phyloP scores from a whole-genome alignment of 2,113 vertebrate species.

The Rattus rattus region DNA sequence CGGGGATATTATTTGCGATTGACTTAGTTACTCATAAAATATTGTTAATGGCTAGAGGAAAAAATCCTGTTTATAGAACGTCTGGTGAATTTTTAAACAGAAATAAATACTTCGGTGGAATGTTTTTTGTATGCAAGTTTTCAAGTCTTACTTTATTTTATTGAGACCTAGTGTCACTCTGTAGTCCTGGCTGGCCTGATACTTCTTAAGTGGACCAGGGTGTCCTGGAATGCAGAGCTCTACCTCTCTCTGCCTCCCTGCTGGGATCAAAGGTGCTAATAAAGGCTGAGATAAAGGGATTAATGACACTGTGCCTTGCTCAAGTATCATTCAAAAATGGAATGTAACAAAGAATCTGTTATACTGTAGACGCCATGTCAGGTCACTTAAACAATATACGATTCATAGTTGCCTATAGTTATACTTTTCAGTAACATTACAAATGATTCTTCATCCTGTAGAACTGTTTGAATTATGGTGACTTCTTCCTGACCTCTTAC shows the following conservation, averaged over 20 bases:
- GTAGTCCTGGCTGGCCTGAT: background rate
- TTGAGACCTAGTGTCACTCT: background rate
- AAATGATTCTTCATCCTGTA: conserved; percentile 62
- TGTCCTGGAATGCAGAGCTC: background rate
- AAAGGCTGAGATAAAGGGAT: background rate
- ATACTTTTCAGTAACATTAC: conserved; percentile 68
- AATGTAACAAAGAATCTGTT: conserved; percentile 70
- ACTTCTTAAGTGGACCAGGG: background rate
- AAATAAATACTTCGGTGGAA: conserved; percentile 71
- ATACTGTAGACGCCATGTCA: conserved; percentile 69
- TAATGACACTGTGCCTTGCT: background rate
- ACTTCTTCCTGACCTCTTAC: background rate
- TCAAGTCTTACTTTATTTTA: conserved; percentile 64
- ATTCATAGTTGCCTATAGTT: conserved; percentile 76
- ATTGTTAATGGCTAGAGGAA: conserved; percentile 70
- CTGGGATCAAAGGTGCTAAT: background rate
- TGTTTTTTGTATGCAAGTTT: conserved; percentile 67
- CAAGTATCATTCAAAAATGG: conserved; percentile 68
- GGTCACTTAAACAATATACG: conserved; percentile 76
- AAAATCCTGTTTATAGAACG: conserved; percentile 58
- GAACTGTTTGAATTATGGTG: background rate
- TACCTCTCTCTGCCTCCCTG: background rate
- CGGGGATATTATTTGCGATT: conserved; percentile 72
- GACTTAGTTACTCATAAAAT: conserved; percentile 77
- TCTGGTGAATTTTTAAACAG: conserved; percentile 73